Percentiles rank a stretch among this genome's conserved stretches.
These are phyloP conservation scores for Euthynnus affinis DNA, from an alignment of 2,797 vertebrate genomes.

Conservation along the genomic window DNA sequence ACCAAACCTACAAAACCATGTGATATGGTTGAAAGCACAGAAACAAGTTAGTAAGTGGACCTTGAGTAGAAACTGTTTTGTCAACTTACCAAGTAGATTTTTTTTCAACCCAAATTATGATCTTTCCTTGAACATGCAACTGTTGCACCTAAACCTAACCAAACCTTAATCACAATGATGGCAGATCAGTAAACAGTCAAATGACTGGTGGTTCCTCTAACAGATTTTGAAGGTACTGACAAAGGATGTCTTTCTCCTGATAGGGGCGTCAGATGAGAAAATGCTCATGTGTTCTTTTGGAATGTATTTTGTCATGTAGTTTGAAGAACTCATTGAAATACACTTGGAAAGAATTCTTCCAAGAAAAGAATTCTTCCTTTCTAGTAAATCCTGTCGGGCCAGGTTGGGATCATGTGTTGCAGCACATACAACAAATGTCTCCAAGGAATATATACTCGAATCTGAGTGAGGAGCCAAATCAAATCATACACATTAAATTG, in stretches of 20 bases:
- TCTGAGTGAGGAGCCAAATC: conserved; percentile 38
- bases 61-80: background rate
- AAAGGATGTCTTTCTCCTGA: background rate
- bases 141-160: background rate
- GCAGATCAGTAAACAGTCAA: too few species aligned
- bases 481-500: conserved; percentile 40
- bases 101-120: too few species aligned
- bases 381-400: background rate
- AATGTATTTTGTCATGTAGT: background rate
- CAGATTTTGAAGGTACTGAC: too few species aligned
- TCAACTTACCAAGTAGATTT: background rate
- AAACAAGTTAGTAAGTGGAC: too few species aligned
- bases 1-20: background rate
- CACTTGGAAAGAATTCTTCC: background rate
- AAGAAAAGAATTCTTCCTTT: background rate
- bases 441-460: conserved; percentile 5
- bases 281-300: background rate
- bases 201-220: too few species aligned
- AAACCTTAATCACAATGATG: background rate
- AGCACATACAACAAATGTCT: conserved; percentile 11
- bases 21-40: too few species aligned
- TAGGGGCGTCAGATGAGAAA: background rate
- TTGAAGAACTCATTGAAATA: background rate
- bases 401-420: background rate
- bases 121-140: too few species aligned